Conservation (phyloP, 2,888 invertebrate species). For the Sarcophaga rosellei region DNA sequence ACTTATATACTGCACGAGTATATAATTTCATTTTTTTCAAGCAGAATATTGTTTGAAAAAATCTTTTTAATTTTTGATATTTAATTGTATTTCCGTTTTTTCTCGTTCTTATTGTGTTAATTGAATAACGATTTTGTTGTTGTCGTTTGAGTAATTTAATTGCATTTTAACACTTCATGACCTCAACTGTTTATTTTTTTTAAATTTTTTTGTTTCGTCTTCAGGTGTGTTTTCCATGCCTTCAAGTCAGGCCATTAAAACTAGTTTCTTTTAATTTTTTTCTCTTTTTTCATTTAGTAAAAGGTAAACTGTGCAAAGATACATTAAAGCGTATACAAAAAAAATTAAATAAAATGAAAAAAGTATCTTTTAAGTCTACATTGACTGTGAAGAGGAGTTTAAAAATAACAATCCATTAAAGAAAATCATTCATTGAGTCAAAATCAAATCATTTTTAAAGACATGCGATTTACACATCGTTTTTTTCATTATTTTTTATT, state of each 20-base stretch:
- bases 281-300: slow-evolving; percentile 4
- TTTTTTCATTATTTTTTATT: neutral
- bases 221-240: neutral
- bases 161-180: slow-evolving; percentile 33
- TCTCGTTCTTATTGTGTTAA: too few relatives aligned
- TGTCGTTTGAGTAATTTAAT: slow-evolving; percentile 2
- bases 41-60: too few relatives aligned
- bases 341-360: neutral
- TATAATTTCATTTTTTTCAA: too few relatives aligned
- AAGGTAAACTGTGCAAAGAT: slow-evolving; percentile 25
- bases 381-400: neutral
- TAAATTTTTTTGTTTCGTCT: neutral
- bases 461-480: slow-evolving; percentile 24
- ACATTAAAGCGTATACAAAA: neutral
- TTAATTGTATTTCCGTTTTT: too few relatives aligned
- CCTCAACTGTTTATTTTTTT: slow-evolving; percentile 10
- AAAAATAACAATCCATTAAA: neutral
- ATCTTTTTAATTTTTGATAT: too few relatives aligned
- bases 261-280: slow-evolving; percentile 16
- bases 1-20: too few relatives aligned
- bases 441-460: slow-evolving; percentile 21
- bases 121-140: too few relatives aligned
- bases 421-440: slow-evolving; percentile 14
- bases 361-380: neutral
- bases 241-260: slow-evolving; percentile 20